These are phyloP conservation scores for Aplysia californica DNA, from an alignment of 1,140 invertebrate genomes.

Conservation along the genomic window DNA sequence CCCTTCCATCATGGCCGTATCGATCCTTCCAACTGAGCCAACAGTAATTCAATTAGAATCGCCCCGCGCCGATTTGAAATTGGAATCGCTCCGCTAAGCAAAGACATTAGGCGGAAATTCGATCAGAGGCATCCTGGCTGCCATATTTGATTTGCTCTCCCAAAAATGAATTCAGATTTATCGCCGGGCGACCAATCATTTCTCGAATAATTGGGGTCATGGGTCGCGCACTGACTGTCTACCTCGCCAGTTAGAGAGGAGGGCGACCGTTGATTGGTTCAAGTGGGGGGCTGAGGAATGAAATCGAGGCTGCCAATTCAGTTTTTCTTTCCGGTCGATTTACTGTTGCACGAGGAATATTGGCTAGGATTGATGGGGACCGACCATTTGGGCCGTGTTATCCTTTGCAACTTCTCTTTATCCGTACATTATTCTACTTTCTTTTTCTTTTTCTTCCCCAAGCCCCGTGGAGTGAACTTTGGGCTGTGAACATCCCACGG, in stretches of 20 bases:
- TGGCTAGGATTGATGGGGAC: too few species aligned
- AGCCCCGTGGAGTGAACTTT: too few species aligned
- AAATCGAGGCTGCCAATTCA: conserved; percentile 16
- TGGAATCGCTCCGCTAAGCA: conserved; percentile 13
- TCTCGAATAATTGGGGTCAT: conserved; percentile 17
- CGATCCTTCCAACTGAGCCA: neutral
- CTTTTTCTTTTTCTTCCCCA: too few species aligned
- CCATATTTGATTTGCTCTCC: conserved; percentile 21
- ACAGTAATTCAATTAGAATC: conserved; percentile 25
- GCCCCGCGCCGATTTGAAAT: conserved; percentile 10
- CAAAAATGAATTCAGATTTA: conserved; percentile 9
- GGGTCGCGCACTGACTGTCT: conserved; percentile 19
- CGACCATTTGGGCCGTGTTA: too few species aligned
- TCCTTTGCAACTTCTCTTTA: too few species aligned
- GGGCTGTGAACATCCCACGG: too few species aligned
- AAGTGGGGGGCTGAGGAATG: neutral
- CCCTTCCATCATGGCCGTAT: too few species aligned
- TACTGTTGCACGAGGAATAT: conserved; percentile 23
- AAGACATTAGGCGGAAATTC: conserved; percentile 19
- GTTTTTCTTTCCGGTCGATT: neutral
- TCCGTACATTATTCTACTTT: too few species aligned
- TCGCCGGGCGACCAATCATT: conserved; percentile 21
- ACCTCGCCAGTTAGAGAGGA: conserved; percentile 9
- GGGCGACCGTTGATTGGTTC: conserved; percentile 16
- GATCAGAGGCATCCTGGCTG: conserved; percentile 19